Percentiles rank a stretch among this genome's conserved stretches.
phyloP scores from a whole-genome alignment of 2,888 invertebrate genomes.

The Andrena chrysosceles region DNA sequence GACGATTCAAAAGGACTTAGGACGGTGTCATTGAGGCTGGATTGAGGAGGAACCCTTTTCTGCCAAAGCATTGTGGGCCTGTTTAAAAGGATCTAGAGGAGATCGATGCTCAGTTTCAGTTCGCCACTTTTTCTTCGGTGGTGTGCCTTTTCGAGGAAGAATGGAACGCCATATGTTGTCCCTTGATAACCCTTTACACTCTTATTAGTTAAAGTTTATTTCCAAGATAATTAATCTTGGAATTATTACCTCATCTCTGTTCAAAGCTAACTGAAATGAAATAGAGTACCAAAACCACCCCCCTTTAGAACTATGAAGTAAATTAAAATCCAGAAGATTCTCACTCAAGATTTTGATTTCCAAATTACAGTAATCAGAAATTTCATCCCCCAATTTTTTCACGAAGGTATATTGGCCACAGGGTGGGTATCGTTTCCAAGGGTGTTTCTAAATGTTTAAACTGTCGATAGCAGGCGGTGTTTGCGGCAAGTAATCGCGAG shows the following conservation, averaged over 20 bases:
- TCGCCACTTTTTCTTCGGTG: not conserved
- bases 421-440: not conserved
- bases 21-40: slow-evolving; percentile 42
- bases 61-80: slow-evolving; percentile 17
- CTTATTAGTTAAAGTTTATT: too few relatives aligned
- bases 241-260: too few relatives aligned
- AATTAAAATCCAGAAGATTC: too few relatives aligned
- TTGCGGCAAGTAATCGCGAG: slow-evolving; percentile 1
- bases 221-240: too few relatives aligned
- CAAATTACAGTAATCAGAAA: too few relatives aligned
- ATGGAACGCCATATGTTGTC: slow-evolving; percentile 15
- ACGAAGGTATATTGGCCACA: not conserved
- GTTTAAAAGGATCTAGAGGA: slow-evolving; percentile 52
- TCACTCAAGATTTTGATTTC: too few relatives aligned
- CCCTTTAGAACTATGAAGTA: too few relatives aligned
- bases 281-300: too few relatives aligned
- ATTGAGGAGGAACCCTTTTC: slow-evolving; percentile 48
- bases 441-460: not conserved
- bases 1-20: slow-evolving; percentile 30
- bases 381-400: too few relatives aligned
- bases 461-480: not conserved
- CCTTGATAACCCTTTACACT: not conserved
- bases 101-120: slow-evolving; percentile 55
- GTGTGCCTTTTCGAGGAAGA: slow-evolving; percentile 6
- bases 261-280: too few relatives aligned